Conservation (phyloP, 2,888 invertebrate species). For the Napeogenes inachia region DNA sequence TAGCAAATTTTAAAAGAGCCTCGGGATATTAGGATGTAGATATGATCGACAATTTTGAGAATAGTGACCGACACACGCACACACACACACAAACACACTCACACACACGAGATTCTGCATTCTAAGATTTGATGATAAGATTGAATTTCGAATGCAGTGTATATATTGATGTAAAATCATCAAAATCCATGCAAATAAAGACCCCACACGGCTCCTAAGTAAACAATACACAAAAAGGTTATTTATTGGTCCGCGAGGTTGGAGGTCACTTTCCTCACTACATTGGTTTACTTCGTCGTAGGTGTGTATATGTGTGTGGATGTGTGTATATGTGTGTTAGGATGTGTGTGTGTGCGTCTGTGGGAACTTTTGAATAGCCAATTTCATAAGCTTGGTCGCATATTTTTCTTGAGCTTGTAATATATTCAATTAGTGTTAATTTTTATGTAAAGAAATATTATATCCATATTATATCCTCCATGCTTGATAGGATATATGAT, state of each 20-base stretch:
- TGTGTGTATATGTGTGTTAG: not conserved
- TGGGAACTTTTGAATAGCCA: not conserved
- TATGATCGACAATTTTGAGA: not conserved
- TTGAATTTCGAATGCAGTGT: not conserved
- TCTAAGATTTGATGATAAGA: not conserved
- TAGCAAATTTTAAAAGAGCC: not conserved
- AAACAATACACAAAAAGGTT: slow-evolving; percentile 44
- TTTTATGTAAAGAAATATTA: no score
- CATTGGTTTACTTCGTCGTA: not conserved
- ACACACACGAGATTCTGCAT: not conserved
- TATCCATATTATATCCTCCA: no score
- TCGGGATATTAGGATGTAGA: not conserved
- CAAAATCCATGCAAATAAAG: slow-evolving; percentile 15
- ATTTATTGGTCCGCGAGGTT: slow-evolving; percentile 46
- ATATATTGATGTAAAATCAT: not conserved
- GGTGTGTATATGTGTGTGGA: not conserved
- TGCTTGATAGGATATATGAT: no score
- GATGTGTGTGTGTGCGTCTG: not conserved
- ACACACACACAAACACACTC: not conserved
- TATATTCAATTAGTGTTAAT: no score
- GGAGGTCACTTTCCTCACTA: slow-evolving; percentile 30
- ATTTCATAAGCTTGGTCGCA: not conserved
- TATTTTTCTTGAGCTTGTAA: no score
- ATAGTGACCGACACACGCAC: not conserved
- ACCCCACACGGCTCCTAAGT: slow-evolving; percentile 43